Evolutionary conservation across 2,888 invertebrate genomes (phyloP).

Genomic region (Cylindroiulus punctatus): DNA sequence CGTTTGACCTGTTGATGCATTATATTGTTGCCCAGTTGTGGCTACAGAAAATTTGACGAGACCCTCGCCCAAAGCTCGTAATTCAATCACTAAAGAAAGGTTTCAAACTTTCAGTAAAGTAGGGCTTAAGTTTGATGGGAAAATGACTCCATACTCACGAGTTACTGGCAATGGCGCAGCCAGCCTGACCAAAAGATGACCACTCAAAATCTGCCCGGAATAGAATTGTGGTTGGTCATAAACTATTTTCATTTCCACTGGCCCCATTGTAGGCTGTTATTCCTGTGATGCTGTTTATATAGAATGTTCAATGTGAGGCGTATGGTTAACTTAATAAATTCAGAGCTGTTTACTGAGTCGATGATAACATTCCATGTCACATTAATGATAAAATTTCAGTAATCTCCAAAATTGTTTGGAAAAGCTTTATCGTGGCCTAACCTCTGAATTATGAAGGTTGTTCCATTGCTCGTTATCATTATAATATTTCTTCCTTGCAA

Average conservation of each 20-base stretch:
- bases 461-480: too few species aligned
- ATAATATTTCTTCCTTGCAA: too few species aligned
- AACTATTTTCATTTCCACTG: background rate
- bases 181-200: background rate
- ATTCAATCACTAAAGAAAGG: background rate
- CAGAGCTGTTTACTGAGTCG: too few species aligned
- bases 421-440: too few species aligned
- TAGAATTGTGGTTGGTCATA: background rate
- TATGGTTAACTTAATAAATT: too few species aligned
- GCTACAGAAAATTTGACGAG: background rate
- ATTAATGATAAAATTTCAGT: too few species aligned
- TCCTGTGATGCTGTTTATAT: background rate
- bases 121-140: background rate
- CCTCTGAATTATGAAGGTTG: too few species aligned
- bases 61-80: background rate
- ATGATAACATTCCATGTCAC: too few species aligned
- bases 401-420: too few species aligned
- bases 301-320: too few species aligned
- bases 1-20: background rate
- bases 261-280: background rate
- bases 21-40: background rate
- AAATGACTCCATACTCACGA: background rate
- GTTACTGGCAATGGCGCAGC: background rate
- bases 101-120: background rate
- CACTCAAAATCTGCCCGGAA: background rate